These are phyloP conservation scores for Notoglanidium macrostoma DNA, from an alignment of 2,797 vertebrate genomes.

Conservation along the genomic window DNA sequence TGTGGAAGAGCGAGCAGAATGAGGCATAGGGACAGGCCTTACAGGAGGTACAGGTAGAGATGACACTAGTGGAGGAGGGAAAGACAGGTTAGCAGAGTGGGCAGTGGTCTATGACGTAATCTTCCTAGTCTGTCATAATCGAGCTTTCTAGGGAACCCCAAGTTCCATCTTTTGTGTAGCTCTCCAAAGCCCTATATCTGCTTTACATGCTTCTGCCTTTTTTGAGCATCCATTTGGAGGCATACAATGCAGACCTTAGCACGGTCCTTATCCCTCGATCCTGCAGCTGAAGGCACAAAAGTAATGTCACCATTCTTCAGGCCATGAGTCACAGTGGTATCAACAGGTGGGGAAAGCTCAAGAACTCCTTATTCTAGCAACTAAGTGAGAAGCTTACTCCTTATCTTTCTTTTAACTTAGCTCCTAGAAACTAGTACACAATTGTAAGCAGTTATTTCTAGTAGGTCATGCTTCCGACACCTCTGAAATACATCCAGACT, in stretches of 20 bases:
- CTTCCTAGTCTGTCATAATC: too few relatives aligned
- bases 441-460: not conserved
- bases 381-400: not conserved
- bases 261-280: too few relatives aligned
- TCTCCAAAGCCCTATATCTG: too few relatives aligned
- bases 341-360: not conserved
- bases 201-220: too few relatives aligned
- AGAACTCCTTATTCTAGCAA: not conserved
- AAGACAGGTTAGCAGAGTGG: not conserved
- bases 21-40: not conserved
- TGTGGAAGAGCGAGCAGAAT: not conserved
- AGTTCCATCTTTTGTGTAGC: too few relatives aligned
- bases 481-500: not conserved
- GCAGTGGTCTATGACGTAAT: too few relatives aligned
- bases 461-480: not conserved
- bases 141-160: too few relatives aligned
- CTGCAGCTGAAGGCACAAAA: not conserved
- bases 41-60: not conserved
- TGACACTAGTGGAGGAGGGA: not conserved
- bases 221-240: too few relatives aligned
- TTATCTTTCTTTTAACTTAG: not conserved
- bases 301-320: not conserved
- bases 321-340: not conserved
- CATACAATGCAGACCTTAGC: too few relatives aligned
- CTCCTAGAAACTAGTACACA: not conserved